phyloP scores from a whole-genome alignment of 2,888 invertebrate species.

The Bhutanitis thaidina region DNA sequence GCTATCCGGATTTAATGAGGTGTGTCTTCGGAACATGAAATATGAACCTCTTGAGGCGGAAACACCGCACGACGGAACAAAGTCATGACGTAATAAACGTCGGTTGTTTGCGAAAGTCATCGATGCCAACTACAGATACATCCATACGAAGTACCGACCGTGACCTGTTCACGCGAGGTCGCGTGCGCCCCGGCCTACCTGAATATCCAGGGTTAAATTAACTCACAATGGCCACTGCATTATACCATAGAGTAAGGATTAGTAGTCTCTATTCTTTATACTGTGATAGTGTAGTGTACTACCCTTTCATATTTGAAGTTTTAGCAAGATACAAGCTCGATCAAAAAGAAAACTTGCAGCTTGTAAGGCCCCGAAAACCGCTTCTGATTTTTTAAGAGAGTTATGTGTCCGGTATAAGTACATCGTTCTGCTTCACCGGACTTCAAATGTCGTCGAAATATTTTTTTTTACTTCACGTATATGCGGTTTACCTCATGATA shows the following conservation, averaged over 20 bases:
- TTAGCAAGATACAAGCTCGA: slow-evolving; percentile 11
- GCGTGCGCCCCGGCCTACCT: slow-evolving; percentile 41
- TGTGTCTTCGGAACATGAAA: slow-evolving; percentile 10
- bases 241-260: too few relatives aligned
- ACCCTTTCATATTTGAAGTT: slow-evolving; percentile 9
- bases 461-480: too few relatives aligned
- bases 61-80: slow-evolving; percentile 11
- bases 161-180: slow-evolving; percentile 58
- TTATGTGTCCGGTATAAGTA: too few relatives aligned
- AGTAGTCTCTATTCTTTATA: too few relatives aligned
- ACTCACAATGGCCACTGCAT: slow-evolving; percentile 25
- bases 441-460: too few relatives aligned
- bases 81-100: slow-evolving; percentile 23
- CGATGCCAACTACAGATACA: slow-evolving; percentile 34
- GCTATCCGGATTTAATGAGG: slow-evolving; percentile 9
- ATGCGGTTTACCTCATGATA: too few relatives aligned
- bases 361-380: too few relatives aligned
- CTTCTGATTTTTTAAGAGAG: too few relatives aligned
- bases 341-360: neutral
- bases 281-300: too few relatives aligned
- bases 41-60: neutral
- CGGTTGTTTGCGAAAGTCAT: slow-evolving; percentile 43
- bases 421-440: too few relatives aligned
- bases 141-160: slow-evolving; percentile 33
- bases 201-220: slow-evolving; percentile 44